These are phyloP conservation scores for Sminthurides aquaticus DNA, from an alignment of 2,888 invertebrate species.

Conservation along the genomic window DNA sequence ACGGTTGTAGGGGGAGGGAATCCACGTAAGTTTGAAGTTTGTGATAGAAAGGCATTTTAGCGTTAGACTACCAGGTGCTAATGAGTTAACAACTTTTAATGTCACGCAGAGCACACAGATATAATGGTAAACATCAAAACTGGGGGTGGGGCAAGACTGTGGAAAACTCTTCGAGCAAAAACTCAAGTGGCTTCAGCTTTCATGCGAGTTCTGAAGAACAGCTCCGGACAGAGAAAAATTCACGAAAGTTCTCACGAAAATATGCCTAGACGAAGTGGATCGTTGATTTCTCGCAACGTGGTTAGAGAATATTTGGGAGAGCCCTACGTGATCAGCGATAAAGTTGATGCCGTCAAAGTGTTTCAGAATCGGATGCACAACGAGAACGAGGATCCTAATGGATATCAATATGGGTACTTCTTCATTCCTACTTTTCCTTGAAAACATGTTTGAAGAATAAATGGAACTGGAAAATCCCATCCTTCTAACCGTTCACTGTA, in stretches of 20 bases:
- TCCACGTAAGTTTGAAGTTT: slow-evolving; percentile 17
- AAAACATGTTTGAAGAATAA: too few species aligned
- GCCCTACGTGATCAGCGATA: slow-evolving; percentile 15
- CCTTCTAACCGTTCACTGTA: too few species aligned
- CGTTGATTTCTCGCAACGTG: neutral
- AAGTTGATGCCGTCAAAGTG: neutral
- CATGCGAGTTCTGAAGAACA: neutral
- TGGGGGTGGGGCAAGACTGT: slow-evolving; percentile 2
- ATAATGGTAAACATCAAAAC: slow-evolving; percentile 17
- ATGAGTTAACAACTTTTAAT: too few species aligned
- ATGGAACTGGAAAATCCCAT: too few species aligned
- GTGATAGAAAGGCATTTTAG: neutral
- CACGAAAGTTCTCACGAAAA: neutral
- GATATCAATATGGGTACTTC: neutral
- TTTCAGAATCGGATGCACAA: neutral
- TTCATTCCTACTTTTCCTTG: neutral
- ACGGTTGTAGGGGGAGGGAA: slow-evolving; percentile 18
- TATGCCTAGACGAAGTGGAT: neutral
- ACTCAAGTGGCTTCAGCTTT: slow-evolving; percentile 19
- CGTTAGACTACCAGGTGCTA: neutral
- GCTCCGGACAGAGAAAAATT: too few species aligned
- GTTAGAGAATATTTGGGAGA: slow-evolving; percentile 26
- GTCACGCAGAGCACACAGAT: slow-evolving; percentile 13
- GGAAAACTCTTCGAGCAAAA: slow-evolving; percentile 22
- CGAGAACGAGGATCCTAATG: neutral